These are phyloP conservation scores for Sorex fumeus DNA, from an alignment of 2,113 vertebrate species.

Conservation along the genomic window DNA sequence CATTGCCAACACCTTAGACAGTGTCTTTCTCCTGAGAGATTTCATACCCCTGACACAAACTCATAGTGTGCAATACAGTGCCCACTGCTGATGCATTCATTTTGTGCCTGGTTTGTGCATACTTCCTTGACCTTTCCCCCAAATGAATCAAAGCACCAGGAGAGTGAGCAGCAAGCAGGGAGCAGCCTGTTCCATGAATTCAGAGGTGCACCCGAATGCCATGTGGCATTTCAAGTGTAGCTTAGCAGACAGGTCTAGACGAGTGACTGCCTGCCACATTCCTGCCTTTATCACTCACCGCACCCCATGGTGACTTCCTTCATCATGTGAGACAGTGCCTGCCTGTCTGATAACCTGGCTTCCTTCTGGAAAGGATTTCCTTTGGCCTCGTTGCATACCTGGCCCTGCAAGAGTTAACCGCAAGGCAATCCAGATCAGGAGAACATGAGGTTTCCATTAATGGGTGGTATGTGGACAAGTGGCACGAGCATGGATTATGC, in stretches of 20 bases:
- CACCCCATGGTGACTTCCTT: slow-evolving; percentile 72
- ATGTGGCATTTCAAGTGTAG: slow-evolving; percentile 32
- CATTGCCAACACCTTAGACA: neutral
- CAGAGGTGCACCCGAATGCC: neutral
- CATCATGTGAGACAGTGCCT: slow-evolving; percentile 74
- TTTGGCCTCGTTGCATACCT: slow-evolving; percentile 79
- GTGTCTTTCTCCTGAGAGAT: slow-evolving; percentile 4
- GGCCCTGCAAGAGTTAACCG: slow-evolving; percentile 88
- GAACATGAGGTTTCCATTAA: slow-evolving; percentile 91
- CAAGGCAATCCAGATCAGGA: slow-evolving; percentile 82
- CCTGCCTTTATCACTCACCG: slow-evolving; percentile 72
- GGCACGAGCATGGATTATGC: slow-evolving; percentile 89
- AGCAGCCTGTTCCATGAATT: neutral
- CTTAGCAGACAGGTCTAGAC: slow-evolving; percentile 64
- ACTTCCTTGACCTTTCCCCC: neutral
- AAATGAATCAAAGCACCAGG: neutral
- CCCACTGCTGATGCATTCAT: neutral
- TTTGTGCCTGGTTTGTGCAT: neutral
- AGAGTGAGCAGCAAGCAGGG: neutral
- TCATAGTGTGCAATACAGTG: neutral
- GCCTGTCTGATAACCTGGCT: slow-evolving; percentile 72
- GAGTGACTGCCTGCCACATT: slow-evolving; percentile 64
- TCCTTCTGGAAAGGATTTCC: slow-evolving; percentile 84
- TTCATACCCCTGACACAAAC: neutral
- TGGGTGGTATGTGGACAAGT: slow-evolving; percentile 89